Conservation (phyloP, 2,113 vertebrate genomes). For the Vimba vimba region DNA sequence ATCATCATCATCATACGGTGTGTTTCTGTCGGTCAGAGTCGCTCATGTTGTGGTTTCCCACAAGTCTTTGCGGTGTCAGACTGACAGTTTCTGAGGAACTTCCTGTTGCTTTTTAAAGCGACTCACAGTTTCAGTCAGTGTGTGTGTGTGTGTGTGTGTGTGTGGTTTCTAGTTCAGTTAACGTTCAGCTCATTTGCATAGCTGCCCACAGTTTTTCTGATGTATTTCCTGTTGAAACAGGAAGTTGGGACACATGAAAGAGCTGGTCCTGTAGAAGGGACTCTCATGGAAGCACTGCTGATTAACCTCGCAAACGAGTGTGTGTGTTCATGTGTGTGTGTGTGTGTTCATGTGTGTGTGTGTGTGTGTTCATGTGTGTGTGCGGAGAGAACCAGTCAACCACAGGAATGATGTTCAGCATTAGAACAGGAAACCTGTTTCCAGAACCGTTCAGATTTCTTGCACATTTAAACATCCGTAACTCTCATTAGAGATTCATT, state of each 20-base stretch:
- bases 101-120: conserved; percentile 30
- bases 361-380: too few relatives aligned
- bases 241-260: conserved; percentile 3
- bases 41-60: background rate
- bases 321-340: too few relatives aligned
- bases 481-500: background rate
- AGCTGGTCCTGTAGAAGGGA: background rate
- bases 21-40: background rate
- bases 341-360: too few relatives aligned
- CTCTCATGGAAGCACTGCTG: too few relatives aligned
- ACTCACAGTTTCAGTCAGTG: background rate
- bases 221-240: background rate
- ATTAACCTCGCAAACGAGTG: too few relatives aligned
- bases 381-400: background rate
- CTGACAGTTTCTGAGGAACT: background rate
- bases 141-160: background rate
- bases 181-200: background rate
- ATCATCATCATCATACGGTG: too few relatives aligned
- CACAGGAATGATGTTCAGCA: background rate
- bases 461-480: background rate
- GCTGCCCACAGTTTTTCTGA: background rate
- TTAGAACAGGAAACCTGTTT: background rate
- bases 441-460: background rate
- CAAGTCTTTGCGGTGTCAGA: conserved; percentile 1
- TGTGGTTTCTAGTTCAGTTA: background rate